Base-by-base conservation (phyloP, 2,888 invertebrate species). In the Siphonodentalium dalli region DNA sequence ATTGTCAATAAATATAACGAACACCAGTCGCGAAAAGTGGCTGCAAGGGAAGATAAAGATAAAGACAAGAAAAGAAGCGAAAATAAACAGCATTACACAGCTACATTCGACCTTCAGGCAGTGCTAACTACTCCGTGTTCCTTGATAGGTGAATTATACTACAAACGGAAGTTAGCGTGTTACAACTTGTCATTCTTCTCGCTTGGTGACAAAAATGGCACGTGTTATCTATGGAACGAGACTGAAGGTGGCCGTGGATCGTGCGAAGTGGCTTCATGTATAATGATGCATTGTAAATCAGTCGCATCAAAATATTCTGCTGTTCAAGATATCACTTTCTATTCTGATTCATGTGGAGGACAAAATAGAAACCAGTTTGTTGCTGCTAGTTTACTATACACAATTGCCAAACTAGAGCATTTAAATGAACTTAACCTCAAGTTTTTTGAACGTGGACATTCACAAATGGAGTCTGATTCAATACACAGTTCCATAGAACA, bases 381-480 rank as follows among this genome's bases (percentile, higher is more conserved):
- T 47, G 38, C 47, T 27, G 23, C 27, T 9, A 27, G 38, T 18
- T 38, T 47, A 23, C 24, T 47, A 20, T 23, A 38, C 15, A 15
- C 20, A 13, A 15, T 37, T n/a, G 18, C 23, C 15, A 46, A 21
- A 40, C 15, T 35, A 24, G 15, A 15, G 24, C n/a, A 24, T 23
- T 23, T 35, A 37, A 21, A 46, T 15, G 26, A 5, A 18, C 21
- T 46, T 24, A 31, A 46, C 15, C 46, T 37, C 13, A 46, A 46
- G 23, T 35, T 37, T 38, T 26, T 47, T n/a, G 34, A 35, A 34
- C 24, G 23, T 27, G 47, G 47, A 20, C 38, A 47, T 29, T 50
- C 56, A 13, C 58, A 61, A 26, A 61, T 61, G 53, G 55, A 53
- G 37, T 52, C 42, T n/a, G 44, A 61, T 26, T 39, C 43, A 21